These are phyloP conservation scores for Callionymus lyra DNA, from an alignment of 2,113 vertebrate genomes.

Conservation along the genomic window DNA sequence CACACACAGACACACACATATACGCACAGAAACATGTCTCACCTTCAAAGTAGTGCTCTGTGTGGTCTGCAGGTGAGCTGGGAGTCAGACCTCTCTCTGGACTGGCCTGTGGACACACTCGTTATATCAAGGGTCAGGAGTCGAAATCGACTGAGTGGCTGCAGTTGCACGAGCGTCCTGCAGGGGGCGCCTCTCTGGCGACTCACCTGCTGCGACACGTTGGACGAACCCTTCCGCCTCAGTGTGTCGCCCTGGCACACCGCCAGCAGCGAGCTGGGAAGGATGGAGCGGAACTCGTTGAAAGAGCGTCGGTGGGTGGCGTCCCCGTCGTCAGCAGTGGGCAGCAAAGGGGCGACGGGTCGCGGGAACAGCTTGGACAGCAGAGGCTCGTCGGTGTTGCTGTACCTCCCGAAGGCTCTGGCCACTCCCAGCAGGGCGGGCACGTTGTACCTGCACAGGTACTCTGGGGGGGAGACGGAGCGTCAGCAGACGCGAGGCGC, in stretches of 20 bases:
- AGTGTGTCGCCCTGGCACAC: constrained; percentile 84
- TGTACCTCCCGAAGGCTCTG: constrained; percentile 88
- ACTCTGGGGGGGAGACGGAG: constrained; percentile 57
- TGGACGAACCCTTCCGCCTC: constrained; percentile 78
- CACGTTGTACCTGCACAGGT: constrained; percentile 83
- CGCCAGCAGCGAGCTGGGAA: constrained; percentile 83
- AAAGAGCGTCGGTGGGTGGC: constrained; percentile 81
- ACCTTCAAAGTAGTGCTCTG: constrained; percentile 92
- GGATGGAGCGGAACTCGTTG: constrained; percentile 94
- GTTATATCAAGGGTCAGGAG: no score
- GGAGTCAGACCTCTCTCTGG: constrained; percentile 81
- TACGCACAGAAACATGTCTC: neutral
- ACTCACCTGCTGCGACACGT: constrained; percentile 76
- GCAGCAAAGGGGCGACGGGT: constrained; percentile 59
- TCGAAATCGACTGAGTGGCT: no score
- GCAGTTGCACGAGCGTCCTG: no score
- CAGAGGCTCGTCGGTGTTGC: constrained; percentile 85
- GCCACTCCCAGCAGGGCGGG: constrained; percentile 87
- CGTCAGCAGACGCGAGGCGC: neutral
- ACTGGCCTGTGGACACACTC: constrained; percentile 78
- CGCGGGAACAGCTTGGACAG: constrained; percentile 91
- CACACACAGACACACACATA: no score
- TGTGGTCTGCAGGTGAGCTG: constrained; percentile 78
- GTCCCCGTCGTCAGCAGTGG: constrained; percentile 70
- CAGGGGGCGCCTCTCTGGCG: no score